Base-by-base conservation (phyloP, 2,888 invertebrate genomes). In the Amphipyra tragopoginis region DNA sequence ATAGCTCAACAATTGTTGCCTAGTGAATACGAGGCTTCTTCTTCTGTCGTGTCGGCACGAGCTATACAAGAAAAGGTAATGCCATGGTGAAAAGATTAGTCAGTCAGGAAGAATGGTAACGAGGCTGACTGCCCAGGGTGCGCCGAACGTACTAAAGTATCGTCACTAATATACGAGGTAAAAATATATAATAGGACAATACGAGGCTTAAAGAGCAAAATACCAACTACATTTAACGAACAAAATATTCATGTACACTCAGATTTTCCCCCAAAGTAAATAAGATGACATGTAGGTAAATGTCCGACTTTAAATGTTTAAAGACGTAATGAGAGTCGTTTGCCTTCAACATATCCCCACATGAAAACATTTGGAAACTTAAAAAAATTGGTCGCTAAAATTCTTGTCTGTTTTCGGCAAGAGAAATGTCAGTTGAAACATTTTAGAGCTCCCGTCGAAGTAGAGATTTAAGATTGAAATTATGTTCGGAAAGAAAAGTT, bases 401-500 rank as follows among this genome's bases (percentile, higher is more conserved):
- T 64, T 64, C 21, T 38, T 49, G 36, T 65, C 66, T 59, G 38
- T 39, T 60, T 21, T 58, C 33, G 47, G 44, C 33, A 51, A 26
- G 66, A 39, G 38, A 52, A 64, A 65, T 55, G 44, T 49, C 49
- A 62, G 65, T 34, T 38, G 51, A 45, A 55, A 56, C 38, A 49
- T 71, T 71, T 48, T 33, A 38, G 42, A 52, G 45, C 48, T 61
- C 39, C 51, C 67, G 45, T 49, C 58, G 36, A 75, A 76, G 39
- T 72, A 40, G 26, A 65, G 58, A 72, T 76, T 67, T 66, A 53
- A 73, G 55, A 54, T 55, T 48, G 58, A 66, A 65, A 72, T 75
- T 72, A 75, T 66, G 77, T 72, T 75, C 67, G 47, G 44, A 52
- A 72, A 72, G 73, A 63, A 75, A 71, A 71, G 40, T 75, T 71